Evolutionary conservation across 2,797 vertebrate genomes (phyloP).

Genomic region (Schizopygopsis pylzovi): DNA sequence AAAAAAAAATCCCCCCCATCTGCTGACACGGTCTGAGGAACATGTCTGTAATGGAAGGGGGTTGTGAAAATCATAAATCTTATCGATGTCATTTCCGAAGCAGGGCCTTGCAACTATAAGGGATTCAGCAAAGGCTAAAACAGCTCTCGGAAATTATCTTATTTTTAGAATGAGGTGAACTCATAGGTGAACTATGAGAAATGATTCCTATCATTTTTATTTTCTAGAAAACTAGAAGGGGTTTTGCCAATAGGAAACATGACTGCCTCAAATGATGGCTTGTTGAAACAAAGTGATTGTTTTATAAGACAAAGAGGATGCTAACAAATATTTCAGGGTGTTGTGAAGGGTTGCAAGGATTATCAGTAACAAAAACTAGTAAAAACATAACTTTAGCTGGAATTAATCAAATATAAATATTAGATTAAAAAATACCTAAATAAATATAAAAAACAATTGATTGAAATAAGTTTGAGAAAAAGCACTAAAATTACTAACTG

Average conservation of each 20-base stretch:
- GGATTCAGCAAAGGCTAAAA: slow-evolving; percentile 8
- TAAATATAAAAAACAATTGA: neutral
- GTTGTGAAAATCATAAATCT: slow-evolving; percentile 37
- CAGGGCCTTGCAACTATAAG: neutral
- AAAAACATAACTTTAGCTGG: neutral
- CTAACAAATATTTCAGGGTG: neutral
- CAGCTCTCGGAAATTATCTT: neutral
- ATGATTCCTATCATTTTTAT: neutral
- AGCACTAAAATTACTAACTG: neutral
- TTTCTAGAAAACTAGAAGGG: neutral
- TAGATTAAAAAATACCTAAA: neutral
- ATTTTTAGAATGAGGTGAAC: neutral
- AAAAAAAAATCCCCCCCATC: slow-evolving; percentile 71
- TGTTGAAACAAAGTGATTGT: neutral
- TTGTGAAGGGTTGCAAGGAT: neutral
- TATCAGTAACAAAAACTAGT: neutral
- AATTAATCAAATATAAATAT: neutral
- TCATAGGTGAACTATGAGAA: too few species aligned
- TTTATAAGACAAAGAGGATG: neutral
- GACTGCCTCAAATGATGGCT: neutral
- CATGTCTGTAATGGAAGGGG: slow-evolving; percentile 48
- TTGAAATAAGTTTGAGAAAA: neutral
- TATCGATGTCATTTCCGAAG: slow-evolving; percentile 31
- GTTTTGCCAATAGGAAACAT: neutral
- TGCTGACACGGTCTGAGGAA: slow-evolving; percentile 66